Evolutionary conservation across 2,888 invertebrate genomes (phyloP), one percentile per base, ranked within the genome.

Genomic region (Lissocephala sabroskyi): DNA sequence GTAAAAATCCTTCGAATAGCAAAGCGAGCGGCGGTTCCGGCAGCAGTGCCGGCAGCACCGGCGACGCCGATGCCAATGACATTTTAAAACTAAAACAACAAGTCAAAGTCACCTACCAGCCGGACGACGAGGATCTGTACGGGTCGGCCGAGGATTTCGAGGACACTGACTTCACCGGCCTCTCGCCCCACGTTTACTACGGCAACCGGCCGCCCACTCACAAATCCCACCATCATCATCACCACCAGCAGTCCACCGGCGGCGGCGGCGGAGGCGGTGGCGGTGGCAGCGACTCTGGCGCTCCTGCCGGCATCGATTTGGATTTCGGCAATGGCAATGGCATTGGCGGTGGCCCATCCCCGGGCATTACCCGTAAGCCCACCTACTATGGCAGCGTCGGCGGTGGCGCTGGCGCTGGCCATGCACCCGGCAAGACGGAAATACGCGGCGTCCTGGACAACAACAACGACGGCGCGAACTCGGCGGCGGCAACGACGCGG

Each of bases 111-210:
- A 82, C 84, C 62, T 84, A 84, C 76, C 84, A 84, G 67, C 82
- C 84, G 43, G 89, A 89, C 80, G 89, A 89, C 80, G 89, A 90
- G 81, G 89, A 91, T 49, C 89, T 89, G 70, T 89, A 89, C 58
- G 91, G 91, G 17, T 91, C 91, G 10, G 91, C 91, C 18, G 92
- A 92, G 80, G 88, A 88, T 60, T 89, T 90, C 55, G 89, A 89
- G 66, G 91, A 91, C 62, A 75, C 81, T 52, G 85, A 84, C 54
- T 77, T 80, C 44, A 65, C 73, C 41, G 73, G 79, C 35, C 58
- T 79, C 49, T 76, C 82, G 56, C 82, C 83, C 28, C 82, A 79
- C 66, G 79, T 83, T 57, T 82, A 83, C 73, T 78, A 80, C 46
- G 79, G 78, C 76, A 79, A 81, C 65, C 79, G 81, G 65, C 77